These are phyloP conservation scores for Epinephelus awoara DNA, from an alignment of 2,797 vertebrate species.

Conservation along the genomic window DNA sequence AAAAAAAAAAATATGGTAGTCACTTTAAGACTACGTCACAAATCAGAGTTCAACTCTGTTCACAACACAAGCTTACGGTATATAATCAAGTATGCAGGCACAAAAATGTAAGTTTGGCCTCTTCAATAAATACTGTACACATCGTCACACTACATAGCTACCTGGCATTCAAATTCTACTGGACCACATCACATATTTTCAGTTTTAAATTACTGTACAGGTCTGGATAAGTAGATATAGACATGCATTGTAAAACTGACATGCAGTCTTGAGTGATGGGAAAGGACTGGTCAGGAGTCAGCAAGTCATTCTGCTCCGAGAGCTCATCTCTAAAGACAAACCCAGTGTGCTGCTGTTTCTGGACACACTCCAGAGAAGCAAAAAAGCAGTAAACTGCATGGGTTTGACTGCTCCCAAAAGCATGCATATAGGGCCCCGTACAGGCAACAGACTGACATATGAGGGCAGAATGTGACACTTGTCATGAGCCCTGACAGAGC, in stretches of 20 bases:
- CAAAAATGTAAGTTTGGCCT: conserved; percentile 44
- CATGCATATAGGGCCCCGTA: conserved; percentile 54
- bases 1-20: conserved; percentile 33
- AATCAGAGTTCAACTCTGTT: conserved; percentile 57
- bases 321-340: conserved; percentile 33
- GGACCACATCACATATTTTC: conserved; percentile 52
- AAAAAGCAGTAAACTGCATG: conserved; percentile 39
- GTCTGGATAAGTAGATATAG: conserved; percentile 54
- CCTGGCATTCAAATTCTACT: conserved; percentile 57
- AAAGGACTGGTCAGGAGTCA: conserved; percentile 29
- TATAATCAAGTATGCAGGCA: conserved; percentile 56
- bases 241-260: conserved; percentile 66
- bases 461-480: conserved; percentile 73
- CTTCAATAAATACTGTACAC: conserved; percentile 81
- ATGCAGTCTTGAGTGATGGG: conserved; percentile 28
- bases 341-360: background rate
- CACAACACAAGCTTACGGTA: conserved; percentile 55
- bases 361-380: conserved; percentile 17
- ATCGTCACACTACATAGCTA: conserved; percentile 51
- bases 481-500: conserved; percentile 67
- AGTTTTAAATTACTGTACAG: conserved; percentile 47
- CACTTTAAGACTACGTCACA: conserved; percentile 36
- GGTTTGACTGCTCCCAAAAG: conserved; percentile 60
- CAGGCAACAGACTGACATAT: conserved; percentile 47
- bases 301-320: conserved; percentile 23